Evolutionary conservation across 2,888 invertebrate species (phyloP).

Genomic region (Steinernema scapterisci): DNA sequence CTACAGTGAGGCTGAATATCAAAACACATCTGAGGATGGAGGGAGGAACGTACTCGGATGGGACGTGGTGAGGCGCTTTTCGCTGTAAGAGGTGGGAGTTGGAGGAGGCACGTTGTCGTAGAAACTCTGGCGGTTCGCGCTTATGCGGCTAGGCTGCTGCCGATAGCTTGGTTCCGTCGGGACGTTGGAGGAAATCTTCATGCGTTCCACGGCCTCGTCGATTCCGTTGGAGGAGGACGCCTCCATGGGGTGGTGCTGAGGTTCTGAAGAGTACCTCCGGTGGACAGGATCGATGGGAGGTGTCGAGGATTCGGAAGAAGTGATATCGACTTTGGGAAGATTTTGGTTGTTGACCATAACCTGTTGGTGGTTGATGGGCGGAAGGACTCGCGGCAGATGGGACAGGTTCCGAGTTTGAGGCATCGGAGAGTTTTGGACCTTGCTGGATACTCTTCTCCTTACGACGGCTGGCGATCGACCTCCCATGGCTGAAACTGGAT

Average conservation of each 20-base stretch:
- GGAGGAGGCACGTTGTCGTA: conserved; percentile 47
- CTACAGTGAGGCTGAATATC: conserved; percentile 25
- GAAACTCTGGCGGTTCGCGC: conserved; percentile 34
- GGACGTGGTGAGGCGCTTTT: not conserved
- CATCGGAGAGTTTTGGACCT: not conserved
- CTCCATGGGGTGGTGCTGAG: not conserved
- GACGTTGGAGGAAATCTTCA: conserved; percentile 4
- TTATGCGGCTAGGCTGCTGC: not conserved
- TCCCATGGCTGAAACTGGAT: conserved; percentile 35
- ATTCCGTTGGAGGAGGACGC: not conserved
- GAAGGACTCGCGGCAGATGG: not conserved
- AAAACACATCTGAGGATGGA: not conserved
- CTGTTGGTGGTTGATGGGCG: not conserved
- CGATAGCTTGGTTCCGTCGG: not conserved
- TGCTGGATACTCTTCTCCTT: not conserved
- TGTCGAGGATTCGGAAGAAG: conserved; percentile 10
- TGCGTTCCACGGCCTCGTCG: conserved; percentile 14
- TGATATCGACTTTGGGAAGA: conserved; percentile 2
- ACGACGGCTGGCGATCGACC: conserved; percentile 43
- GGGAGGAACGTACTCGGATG: conserved; percentile 27
- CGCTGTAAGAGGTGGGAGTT: conserved; percentile 33
- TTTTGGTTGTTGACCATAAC: not conserved
- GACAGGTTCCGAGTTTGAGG: not conserved
- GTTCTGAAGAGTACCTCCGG: conserved; percentile 20
- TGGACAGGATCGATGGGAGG: conserved; percentile 21